Conservation (phyloP, 2,113 vertebrate species). For the Lepus americanus region DNA sequence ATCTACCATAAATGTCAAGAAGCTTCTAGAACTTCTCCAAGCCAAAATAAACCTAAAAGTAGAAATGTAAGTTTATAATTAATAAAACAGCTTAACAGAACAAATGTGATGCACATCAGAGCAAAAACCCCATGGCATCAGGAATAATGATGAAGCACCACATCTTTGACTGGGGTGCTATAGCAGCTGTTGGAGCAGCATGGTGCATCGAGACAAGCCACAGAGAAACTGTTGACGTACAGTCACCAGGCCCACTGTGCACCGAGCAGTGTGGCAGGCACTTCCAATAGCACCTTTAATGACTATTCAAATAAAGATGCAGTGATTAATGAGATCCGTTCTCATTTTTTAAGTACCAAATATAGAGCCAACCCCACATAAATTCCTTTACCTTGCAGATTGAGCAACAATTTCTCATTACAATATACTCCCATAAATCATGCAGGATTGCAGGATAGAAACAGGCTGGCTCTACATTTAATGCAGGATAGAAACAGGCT, state of each 20-base stretch:
- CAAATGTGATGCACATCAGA: constrained; percentile 42
- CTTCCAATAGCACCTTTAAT: constrained; percentile 57
- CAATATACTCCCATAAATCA: constrained; percentile 68
- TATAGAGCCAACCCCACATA: constrained; percentile 44
- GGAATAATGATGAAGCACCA: constrained; percentile 59
- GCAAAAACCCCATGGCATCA: constrained; percentile 24
- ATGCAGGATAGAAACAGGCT: neutral
- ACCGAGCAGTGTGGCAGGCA: constrained; percentile 13
- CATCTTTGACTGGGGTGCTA: neutral
- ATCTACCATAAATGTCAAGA: neutral
- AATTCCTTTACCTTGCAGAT: constrained; percentile 58
- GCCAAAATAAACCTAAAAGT: constrained; percentile 14
- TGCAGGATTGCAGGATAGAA: neutral
- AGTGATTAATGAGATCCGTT: constrained; percentile 51
- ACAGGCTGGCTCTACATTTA: neutral
- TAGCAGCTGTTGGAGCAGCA: constrained; percentile 42
- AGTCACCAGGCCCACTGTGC: neutral
- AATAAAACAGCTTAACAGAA: constrained; percentile 41
- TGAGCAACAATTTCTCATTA: constrained; percentile 54
- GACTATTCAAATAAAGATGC: constrained; percentile 62
- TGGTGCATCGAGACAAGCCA: neutral
- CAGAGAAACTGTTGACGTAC: neutral
- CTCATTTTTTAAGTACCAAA: constrained; percentile 55
- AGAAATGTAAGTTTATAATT: constrained; percentile 26
- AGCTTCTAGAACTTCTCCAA: constrained; percentile 39